phyloP scores from a whole-genome alignment of 2,113 vertebrate species.

The Brevimyrus niger region DNA sequence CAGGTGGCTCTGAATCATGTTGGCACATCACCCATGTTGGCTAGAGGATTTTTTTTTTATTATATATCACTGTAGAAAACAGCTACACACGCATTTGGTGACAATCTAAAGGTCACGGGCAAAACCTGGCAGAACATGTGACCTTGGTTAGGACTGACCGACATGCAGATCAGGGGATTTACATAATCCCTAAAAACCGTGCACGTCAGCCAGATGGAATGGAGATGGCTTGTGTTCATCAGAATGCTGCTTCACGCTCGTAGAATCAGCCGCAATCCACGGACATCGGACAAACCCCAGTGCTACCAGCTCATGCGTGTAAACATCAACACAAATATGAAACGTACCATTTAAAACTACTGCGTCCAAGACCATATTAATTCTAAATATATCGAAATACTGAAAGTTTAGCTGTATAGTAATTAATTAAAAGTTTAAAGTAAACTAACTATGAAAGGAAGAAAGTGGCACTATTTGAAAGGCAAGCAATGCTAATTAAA shows the following conservation, averaged over 20 bases:
- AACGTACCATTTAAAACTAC: background rate
- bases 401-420: background rate
- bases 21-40: background rate
- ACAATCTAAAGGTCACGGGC: background rate
- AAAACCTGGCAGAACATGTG: background rate
- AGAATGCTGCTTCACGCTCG: background rate
- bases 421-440: background rate
- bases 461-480: background rate
- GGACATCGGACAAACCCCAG: background rate
- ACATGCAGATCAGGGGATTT: background rate
- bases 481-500: background rate
- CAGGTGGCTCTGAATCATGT: background rate
- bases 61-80: background rate
- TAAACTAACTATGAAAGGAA: background rate
- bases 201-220: background rate
- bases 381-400: background rate
- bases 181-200: background rate
- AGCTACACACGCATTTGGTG: background rate
- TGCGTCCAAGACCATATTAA: background rate
- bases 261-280: background rate
- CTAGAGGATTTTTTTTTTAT: background rate
- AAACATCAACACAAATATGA: background rate
- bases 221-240: background rate
- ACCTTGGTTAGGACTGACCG: background rate
- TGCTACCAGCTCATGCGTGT: background rate